phyloP scores from a whole-genome alignment of 92 coral and sea anemone species.

The Zoanthus gigantus region DNA sequence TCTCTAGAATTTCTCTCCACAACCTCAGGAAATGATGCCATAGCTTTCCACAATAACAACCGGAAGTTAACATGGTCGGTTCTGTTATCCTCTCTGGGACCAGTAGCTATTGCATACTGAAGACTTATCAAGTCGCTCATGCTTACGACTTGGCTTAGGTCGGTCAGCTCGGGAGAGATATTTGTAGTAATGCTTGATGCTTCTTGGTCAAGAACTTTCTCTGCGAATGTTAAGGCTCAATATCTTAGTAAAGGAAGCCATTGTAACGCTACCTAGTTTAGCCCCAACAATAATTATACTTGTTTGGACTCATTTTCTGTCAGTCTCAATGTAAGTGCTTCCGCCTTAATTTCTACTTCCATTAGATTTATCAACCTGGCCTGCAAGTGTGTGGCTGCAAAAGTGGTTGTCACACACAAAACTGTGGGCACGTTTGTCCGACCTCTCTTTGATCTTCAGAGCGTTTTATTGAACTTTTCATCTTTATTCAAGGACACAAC shows the following conservation, averaged over 20 bases:
- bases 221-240: background rate
- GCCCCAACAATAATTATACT: too few relatives aligned
- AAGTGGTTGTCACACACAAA: too few relatives aligned
- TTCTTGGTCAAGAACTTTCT: conserved; percentile 19
- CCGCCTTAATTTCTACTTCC: too few relatives aligned
- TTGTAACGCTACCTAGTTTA: too few relatives aligned
- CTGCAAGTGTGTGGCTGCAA: too few relatives aligned
- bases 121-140: conserved; percentile 57
- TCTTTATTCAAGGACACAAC: too few relatives aligned
- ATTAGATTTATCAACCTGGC: too few relatives aligned
- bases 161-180: background rate
- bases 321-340: too few relatives aligned
- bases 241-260: background rate
- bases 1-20: conserved; percentile 90
- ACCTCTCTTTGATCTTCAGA: too few relatives aligned
- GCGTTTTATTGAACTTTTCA: too few relatives aligned
- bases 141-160: conserved; percentile 29
- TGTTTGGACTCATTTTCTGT: too few relatives aligned
- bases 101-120: conserved; percentile 58
- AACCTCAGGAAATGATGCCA: conserved; percentile 91
- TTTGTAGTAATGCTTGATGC: background rate
- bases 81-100: conserved; percentile 83
- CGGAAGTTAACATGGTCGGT: conserved; percentile 90
- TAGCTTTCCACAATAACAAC: conserved; percentile 87
- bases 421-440: too few relatives aligned